Percentiles rank a stretch among this genome's conserved stretches.
phyloP scores from a whole-genome alignment of 2,888 invertebrate species.

The Phortica okadai region DNA sequence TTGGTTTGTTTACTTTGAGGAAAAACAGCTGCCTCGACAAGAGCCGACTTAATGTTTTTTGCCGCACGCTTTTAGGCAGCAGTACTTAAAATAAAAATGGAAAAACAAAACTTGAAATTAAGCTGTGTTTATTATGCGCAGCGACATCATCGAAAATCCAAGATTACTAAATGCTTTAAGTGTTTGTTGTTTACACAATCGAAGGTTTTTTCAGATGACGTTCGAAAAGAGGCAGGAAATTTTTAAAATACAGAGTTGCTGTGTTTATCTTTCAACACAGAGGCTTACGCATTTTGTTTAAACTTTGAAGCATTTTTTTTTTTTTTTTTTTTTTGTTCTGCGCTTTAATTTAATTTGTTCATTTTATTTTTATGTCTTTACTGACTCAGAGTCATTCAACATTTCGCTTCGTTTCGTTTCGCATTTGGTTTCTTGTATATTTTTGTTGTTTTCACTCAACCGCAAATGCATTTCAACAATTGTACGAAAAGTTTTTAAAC shows the following conservation, averaged over 20 bases:
- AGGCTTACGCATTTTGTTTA: background rate
- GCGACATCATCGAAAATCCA: conserved; percentile 41
- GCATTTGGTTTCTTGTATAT: conserved; percentile 39
- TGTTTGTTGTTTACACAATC: background rate
- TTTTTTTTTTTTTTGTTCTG: background rate
- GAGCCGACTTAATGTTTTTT: background rate
- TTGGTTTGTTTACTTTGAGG: conserved; percentile 47
- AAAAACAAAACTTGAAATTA: conserved; percentile 48
- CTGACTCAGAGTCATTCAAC: background rate
- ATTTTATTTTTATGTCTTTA: background rate
- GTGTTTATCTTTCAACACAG: conserved; percentile 31
- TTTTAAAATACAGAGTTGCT: conserved; percentile 51
- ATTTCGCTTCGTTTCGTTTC: background rate
- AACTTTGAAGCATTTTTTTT: background rate
- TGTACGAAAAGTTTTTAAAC: conserved; percentile 65
- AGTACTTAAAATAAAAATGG: background rate
- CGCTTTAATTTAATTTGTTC: background rate
- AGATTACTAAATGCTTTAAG: conserved; percentile 44
- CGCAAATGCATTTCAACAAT: conserved; percentile 68
- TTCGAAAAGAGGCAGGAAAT: conserved; percentile 45
- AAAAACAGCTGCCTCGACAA: background rate
- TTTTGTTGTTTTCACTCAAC: conserved; percentile 59
- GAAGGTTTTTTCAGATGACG: conserved; percentile 37
- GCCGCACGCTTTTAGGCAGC: conserved; percentile 2
- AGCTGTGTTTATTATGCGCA: conserved; percentile 67